Conservation (phyloP, 2,888 invertebrate genomes). For the Matsumyia berberina region DNA sequence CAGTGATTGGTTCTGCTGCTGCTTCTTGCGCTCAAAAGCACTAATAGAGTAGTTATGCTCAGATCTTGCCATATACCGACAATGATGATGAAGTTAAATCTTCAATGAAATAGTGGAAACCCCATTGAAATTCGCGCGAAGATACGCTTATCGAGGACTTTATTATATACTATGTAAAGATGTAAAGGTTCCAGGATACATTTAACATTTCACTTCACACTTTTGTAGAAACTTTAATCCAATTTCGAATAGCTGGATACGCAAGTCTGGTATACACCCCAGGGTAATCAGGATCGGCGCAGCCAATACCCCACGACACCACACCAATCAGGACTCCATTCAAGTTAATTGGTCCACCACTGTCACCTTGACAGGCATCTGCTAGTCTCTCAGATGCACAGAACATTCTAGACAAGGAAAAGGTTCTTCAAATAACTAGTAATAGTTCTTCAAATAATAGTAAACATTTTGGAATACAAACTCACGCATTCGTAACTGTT, state of each 20-base stretch:
- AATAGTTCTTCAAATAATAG: neutral
- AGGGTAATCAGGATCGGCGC: conserved; percentile 82
- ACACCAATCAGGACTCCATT: conserved; percentile 81
- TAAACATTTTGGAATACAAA: conserved; percentile 41
- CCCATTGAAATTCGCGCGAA: too few species aligned
- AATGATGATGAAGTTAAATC: too few species aligned
- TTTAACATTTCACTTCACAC: conserved; percentile 78
- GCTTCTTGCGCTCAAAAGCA: too few species aligned
- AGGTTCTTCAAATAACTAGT: conserved; percentile 7
- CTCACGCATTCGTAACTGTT: conserved; percentile 82
- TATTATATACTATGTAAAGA: too few species aligned
- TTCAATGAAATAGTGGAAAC: too few species aligned
- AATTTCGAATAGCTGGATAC: conserved; percentile 80
- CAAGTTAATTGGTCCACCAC: conserved; percentile 81
- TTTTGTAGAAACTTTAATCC: conserved; percentile 81
- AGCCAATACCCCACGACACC: conserved; percentile 83
- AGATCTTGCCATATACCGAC: too few species aligned
- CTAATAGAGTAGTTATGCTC: too few species aligned
- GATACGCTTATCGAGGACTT: too few species aligned
- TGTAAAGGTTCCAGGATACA: too few species aligned
- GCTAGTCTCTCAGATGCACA: conserved; percentile 81
- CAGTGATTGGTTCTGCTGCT: too few species aligned
- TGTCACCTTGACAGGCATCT: conserved; percentile 83
- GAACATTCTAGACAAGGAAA: conserved; percentile 80
- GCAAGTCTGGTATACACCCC: conserved; percentile 82